Evolutionary conservation across 1,140 invertebrate species (phyloP), one percentile per base, ranked within the genome.

Genomic region (Drosophila malerkotliana): DNA sequence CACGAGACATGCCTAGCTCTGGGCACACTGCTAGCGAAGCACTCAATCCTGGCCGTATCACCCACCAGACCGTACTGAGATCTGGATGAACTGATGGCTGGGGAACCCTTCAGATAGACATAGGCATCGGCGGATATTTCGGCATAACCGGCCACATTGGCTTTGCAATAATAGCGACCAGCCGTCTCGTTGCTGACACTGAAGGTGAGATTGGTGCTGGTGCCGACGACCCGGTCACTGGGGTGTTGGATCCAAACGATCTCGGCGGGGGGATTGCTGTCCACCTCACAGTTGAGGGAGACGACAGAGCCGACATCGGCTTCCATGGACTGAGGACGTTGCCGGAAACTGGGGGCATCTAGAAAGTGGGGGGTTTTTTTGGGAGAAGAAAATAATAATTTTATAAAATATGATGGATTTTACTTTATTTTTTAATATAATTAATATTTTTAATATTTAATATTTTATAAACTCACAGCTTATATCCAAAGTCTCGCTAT

Each of bases 161-260:
- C 98, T 82, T 96, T 96, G 92, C 98, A 99, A 64, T 95, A 95
- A 89, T 98, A 99, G 48, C 95, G 93, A 1, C 98, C 98, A 3
- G 96, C 94, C 0, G 96, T 97, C 79, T 96, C 95, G 0, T 95
- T 94, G 72, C 94, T 95, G 41, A 97, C 95, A 3, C 94, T 94
- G 21, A 97, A 92, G 6, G 95, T 96, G 57, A 97, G 93, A 90
- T 97, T 97, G 1, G 95, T 92, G 55, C 95, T 95, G 66, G 94
- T 95, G 30, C 95, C 95, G 5, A 96, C 94, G 15, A 95, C 93
- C 78, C 93, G 93, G 53, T 94, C 93, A 56, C 94, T 94, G 55
- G 94, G 93, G 92, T 96, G 94, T 79, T 95, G 94, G 18, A 94
- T 94, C 96, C 96, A 97, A 12, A 95, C 93, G 67, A 97, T 95